A percentile compares a stretch with the other conserved stretches of the same genome.
Evolutionary conservation across 2,888 invertebrate genomes (phyloP).

Genomic region (Creontiades dilutus): DNA sequence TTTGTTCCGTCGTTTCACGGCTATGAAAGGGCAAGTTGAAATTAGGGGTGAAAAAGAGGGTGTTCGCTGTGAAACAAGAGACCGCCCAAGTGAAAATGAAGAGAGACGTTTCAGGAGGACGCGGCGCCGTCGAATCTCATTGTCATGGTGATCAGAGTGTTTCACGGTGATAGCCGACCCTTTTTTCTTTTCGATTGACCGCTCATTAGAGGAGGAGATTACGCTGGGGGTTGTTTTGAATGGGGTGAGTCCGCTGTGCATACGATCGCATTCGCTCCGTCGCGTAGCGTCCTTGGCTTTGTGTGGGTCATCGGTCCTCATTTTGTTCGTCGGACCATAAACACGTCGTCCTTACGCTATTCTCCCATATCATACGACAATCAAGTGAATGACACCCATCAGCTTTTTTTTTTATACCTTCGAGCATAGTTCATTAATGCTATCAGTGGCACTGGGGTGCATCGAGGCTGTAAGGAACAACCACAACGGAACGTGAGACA

Average conservation of each 20-base stretch:
- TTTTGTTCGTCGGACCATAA: too few species aligned
- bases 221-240: not conserved
- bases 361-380: too few species aligned
- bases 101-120: not conserved
- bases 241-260: not conserved
- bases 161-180: not conserved
- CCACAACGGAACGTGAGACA: too few species aligned
- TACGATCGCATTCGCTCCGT: too few species aligned
- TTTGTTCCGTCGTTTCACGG: not conserved
- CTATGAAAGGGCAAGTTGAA: not conserved
- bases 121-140: not conserved
- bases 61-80: conserved; percentile 1
- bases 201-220: not conserved
- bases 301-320: too few species aligned
- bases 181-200: conserved; percentile 34
- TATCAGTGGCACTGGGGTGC: too few species aligned
- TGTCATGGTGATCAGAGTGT: conserved; percentile 43
- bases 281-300: too few species aligned
- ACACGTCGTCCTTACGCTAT: too few species aligned
- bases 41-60: not conserved
- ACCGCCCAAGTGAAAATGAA: conserved; percentile 50
- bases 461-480: too few species aligned
- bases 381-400: too few species aligned
- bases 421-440: too few species aligned
- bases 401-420: too few species aligned